phyloP scores from a whole-genome alignment of 30 jellyfish, hydroid and myxozoan genomes.

The Cassiopea xamachana region DNA sequence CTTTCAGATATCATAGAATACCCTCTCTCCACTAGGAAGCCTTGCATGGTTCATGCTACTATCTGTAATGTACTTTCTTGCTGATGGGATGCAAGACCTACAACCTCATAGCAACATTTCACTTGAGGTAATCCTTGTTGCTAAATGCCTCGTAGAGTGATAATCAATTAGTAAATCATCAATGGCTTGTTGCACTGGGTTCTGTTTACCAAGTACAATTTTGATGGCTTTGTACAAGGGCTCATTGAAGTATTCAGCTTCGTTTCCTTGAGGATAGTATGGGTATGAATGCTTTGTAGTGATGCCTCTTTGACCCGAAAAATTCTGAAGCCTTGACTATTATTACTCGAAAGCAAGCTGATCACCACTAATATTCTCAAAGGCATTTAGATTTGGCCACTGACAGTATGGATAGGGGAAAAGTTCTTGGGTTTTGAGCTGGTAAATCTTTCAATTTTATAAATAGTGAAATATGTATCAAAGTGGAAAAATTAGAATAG shows the following conservation, averaged over 20 bases:
- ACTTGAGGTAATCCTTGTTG: slow-evolving; percentile 64
- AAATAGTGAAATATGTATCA: no score
- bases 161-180: slow-evolving; percentile 18
- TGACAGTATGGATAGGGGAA: no score
- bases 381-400: no score
- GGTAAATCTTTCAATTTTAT: no score
- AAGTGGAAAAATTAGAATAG: no score
- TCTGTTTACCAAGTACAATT: background rate
- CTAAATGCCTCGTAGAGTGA: slow-evolving; percentile 28
- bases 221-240: slow-evolving; percentile 56
- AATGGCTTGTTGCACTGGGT: slow-evolving; percentile 13
- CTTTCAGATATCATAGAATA: background rate
- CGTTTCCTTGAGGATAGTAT: slow-evolving; percentile 61
- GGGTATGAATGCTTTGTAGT: slow-evolving; percentile 33
- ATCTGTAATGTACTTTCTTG: background rate
- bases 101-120: slow-evolving; percentile 54
- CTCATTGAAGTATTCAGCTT: slow-evolving; percentile 60
- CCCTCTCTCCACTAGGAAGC: background rate
- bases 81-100: slow-evolving; percentile 7
- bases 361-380: no score
- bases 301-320: slow-evolving; percentile 45
- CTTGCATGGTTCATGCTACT: background rate
- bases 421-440: no score
- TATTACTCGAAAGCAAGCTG: no score
- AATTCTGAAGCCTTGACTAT: slow-evolving; percentile 8